Conservation (phyloP, 1,140 invertebrate genomes). For the Bactericera cockerelli region DNA sequence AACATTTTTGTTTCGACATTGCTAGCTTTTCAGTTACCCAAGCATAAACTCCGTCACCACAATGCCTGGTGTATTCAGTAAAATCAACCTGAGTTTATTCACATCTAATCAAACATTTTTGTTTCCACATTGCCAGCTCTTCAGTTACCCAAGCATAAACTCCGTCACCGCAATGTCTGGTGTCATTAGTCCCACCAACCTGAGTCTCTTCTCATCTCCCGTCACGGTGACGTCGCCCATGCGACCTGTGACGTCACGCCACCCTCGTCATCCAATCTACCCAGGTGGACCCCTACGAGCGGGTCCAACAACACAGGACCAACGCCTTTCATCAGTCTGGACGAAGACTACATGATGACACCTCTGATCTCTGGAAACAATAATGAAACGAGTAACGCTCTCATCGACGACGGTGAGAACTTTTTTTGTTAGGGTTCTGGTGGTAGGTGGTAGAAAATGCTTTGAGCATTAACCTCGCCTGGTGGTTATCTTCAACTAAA, state of each 20-base stretch:
- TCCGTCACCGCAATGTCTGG: slow-evolving; percentile 58
- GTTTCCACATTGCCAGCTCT: slow-evolving; percentile 45
- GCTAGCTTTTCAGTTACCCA: slow-evolving; percentile 78
- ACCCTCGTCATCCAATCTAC: slow-evolving; percentile 43
- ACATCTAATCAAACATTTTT: slow-evolving; percentile 39
- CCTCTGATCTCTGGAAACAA: slow-evolving; percentile 40
- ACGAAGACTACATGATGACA: slow-evolving; percentile 86
- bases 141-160: slow-evolving; percentile 70
- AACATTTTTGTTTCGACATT: slow-evolving; percentile 13
- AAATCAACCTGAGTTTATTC: slow-evolving; percentile 75
- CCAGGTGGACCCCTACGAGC: slow-evolving; percentile 57
- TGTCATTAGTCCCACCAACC: slow-evolving; percentile 77
- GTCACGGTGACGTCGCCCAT: slow-evolving; percentile 21
- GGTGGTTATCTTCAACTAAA: no score
- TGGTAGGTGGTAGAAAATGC: no score
- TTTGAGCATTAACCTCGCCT: no score
- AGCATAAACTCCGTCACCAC: slow-evolving; percentile 55
- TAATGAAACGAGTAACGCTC: slow-evolving; percentile 20
- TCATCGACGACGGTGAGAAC: slow-evolving; percentile 25
- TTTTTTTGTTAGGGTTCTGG: neutral
- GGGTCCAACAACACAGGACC: slow-evolving; percentile 17
- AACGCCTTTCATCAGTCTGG: slow-evolving; percentile 66
- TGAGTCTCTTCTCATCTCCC: slow-evolving; percentile 75
- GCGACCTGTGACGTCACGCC: slow-evolving; percentile 41
- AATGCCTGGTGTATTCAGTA: slow-evolving; percentile 71